These are phyloP conservation scores for Eupithecia abbreviata DNA, from an alignment of 2,888 invertebrate species.

Conservation along the genomic window DNA sequence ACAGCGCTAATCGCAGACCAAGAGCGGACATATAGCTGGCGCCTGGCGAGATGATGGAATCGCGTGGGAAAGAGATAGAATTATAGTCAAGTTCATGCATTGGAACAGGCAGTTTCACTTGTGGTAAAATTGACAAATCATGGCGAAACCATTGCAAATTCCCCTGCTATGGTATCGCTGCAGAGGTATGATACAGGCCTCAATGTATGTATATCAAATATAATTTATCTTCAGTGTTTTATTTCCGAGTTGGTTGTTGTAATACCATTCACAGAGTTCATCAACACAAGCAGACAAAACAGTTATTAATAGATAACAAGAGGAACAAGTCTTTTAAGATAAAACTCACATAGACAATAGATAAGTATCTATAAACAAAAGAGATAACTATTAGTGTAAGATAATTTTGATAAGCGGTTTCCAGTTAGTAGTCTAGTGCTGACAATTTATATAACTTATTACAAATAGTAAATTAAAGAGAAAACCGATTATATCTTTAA, in stretches of 20 bases:
- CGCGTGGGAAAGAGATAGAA: too few species aligned
- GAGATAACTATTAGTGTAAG: not conserved
- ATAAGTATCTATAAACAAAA: not conserved
- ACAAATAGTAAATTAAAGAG: not conserved
- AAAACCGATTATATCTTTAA: not conserved
- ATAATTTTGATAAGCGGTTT: not conserved
- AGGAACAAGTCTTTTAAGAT: slow-evolving; percentile 3
- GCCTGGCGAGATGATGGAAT: too few species aligned
- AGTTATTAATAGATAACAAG: not conserved
- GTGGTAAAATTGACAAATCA: too few species aligned
- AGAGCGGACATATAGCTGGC: too few species aligned
- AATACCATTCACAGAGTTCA: not conserved
- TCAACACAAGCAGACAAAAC: not conserved
- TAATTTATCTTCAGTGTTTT: not conserved
- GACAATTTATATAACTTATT: not conserved
- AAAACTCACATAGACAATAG: not conserved
- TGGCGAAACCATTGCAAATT: too few species aligned
- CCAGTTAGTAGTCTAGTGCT: not conserved
- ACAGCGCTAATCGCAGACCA: too few species aligned
- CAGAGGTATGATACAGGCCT: too few species aligned
- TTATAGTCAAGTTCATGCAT: too few species aligned
- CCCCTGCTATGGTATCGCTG: too few species aligned
- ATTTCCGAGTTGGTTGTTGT: not conserved
- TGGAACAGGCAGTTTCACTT: too few species aligned
- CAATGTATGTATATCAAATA: too few species aligned